phyloP scores from a whole-genome alignment of 2,113 vertebrate species.

The Phaethornis superciliosus region DNA sequence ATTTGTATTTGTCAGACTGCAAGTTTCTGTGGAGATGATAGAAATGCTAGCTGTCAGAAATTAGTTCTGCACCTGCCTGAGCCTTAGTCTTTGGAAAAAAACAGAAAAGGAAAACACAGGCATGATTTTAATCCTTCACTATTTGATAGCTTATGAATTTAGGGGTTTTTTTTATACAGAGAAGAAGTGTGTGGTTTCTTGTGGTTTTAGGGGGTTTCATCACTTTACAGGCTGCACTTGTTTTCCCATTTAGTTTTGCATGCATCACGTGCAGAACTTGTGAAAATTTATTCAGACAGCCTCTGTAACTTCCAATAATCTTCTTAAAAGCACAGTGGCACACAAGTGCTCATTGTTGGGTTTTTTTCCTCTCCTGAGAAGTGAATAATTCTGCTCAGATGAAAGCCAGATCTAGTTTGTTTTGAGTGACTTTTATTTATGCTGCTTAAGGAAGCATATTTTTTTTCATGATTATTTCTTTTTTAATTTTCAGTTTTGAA shows the following conservation, averaged over 20 bases:
- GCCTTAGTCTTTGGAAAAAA: background rate
- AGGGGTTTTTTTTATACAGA: background rate
- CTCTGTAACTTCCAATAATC: background rate
- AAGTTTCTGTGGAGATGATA: background rate
- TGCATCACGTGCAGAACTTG: background rate
- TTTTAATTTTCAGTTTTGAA: background rate
- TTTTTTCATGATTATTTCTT: no score
- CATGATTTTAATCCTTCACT: background rate
- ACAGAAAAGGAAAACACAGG: background rate
- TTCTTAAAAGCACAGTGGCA: background rate
- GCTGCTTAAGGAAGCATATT: background rate
- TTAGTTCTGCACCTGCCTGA: background rate
- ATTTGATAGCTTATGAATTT: background rate
- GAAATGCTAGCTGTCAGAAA: background rate
- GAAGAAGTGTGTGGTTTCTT: background rate
- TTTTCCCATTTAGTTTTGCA: background rate
- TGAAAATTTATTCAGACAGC: background rate
- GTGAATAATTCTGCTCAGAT: background rate
- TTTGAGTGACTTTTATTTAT: background rate
- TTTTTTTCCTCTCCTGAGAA: background rate
- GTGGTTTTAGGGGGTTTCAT: background rate
- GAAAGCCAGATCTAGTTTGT: background rate
- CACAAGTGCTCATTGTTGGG: background rate
- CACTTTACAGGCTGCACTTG: background rate
- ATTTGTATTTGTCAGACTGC: background rate